phyloP scores from a whole-genome alignment of 2,113 vertebrate genomes.

The Ivindomyrus marchei region DNA sequence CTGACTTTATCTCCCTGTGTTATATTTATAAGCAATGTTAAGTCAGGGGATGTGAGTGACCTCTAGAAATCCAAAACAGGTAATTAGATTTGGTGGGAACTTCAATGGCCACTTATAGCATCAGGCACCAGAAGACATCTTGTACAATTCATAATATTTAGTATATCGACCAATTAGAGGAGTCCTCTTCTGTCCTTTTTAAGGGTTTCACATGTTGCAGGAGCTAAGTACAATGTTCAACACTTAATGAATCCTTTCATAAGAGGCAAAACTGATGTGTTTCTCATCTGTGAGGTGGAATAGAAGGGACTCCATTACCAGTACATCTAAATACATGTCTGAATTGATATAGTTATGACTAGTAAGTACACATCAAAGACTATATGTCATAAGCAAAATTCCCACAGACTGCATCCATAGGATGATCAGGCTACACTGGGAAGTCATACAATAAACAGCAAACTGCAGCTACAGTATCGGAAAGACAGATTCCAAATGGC shows the following conservation, averaged over 20 bases:
- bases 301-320: not conserved
- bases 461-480: not conserved
- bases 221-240: not conserved
- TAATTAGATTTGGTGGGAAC: conserved; percentile 14
- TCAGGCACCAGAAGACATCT: not conserved
- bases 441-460: not conserved
- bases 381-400: not conserved
- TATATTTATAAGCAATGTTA: conserved; percentile 42
- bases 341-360: not conserved
- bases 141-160: conserved; percentile 5
- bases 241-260: conserved; percentile 9
- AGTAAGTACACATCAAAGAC: not conserved
- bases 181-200: not conserved
- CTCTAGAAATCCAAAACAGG: conserved; percentile 20
- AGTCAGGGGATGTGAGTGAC: conserved; percentile 34
- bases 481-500: not conserved
- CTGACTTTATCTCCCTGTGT: conserved; percentile 39
- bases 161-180: not conserved
- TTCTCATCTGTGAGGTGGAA: not conserved
- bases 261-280: not conserved
- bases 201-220: not conserved
- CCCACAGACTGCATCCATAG: not conserved
- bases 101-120: conserved; percentile 11
- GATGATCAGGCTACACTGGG: not conserved
- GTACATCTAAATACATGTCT: not conserved